Conservation (phyloP, 2,888 invertebrate genomes). For the Augiades crinisus region DNA sequence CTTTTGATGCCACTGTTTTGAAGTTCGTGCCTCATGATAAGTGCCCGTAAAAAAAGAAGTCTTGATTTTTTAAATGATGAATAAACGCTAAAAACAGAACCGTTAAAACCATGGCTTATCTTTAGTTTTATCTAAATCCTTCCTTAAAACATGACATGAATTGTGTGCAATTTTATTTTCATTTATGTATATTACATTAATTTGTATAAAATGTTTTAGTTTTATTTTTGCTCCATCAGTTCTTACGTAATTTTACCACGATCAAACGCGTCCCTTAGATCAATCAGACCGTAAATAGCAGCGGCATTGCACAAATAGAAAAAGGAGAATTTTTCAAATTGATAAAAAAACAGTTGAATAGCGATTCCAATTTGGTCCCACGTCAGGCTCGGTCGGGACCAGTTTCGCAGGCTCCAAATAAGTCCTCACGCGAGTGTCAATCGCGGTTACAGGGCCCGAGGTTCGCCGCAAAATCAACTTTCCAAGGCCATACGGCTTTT, state of each 20-base stretch:
- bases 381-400: slow-evolving; percentile 19
- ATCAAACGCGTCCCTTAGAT: slow-evolving; percentile 6
- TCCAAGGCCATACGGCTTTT: slow-evolving; percentile 9
- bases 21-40: too few relatives aligned
- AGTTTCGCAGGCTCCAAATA: slow-evolving; percentile 25
- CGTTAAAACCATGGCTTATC: too few relatives aligned
- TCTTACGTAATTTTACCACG: neutral
- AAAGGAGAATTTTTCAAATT: slow-evolving; percentile 19
- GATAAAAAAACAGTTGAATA: slow-evolving; percentile 25
- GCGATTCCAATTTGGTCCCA: slow-evolving; percentile 22
- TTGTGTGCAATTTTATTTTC: too few relatives aligned
- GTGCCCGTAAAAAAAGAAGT: too few relatives aligned
- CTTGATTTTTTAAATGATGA: too few relatives aligned
- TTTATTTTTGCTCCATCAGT: too few relatives aligned
- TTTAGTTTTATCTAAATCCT: too few relatives aligned
- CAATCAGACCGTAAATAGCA: neutral
- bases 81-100: too few relatives aligned
- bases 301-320: slow-evolving; percentile 1
- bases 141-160: too few relatives aligned
- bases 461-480: slow-evolving; percentile 7
- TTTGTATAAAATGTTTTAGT: too few relatives aligned
- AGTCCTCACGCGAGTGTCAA: slow-evolving; percentile 20
- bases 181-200: too few relatives aligned
- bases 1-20: too few relatives aligned
- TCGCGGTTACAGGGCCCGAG: slow-evolving; percentile 4